A percentile compares a stretch with the other conserved stretches of the same genome.
phyloP scores from a whole-genome alignment of 1,140 invertebrate genomes.

The Asobara japonica region DNA sequence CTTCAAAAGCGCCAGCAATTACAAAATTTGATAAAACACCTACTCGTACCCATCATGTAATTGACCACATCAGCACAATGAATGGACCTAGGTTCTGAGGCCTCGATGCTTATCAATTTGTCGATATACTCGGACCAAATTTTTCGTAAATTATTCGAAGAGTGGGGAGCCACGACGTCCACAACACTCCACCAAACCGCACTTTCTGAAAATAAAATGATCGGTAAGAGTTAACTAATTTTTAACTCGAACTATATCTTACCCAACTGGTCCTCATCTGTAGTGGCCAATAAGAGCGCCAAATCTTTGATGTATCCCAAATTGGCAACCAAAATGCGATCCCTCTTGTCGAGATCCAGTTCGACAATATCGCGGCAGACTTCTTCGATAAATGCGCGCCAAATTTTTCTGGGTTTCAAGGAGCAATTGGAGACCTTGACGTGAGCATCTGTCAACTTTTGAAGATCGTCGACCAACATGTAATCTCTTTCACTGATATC shows the following conservation, averaged over 20 bases:
- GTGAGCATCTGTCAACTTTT: conserved; percentile 70
- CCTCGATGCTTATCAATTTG: conserved; percentile 55
- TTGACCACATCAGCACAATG: conserved; percentile 74
- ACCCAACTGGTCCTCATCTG: conserved; percentile 68
- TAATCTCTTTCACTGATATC: conserved; percentile 68
- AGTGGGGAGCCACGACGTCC: conserved; percentile 73
- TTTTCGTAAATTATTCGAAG: conserved; percentile 67
- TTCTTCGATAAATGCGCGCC: conserved; percentile 72
- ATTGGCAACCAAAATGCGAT: conserved; percentile 72
- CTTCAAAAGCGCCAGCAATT: too few relatives aligned
- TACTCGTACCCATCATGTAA: conserved; percentile 75
- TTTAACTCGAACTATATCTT: background rate
- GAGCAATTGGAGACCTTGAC: conserved; percentile 63
- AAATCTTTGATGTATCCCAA: conserved; percentile 71
- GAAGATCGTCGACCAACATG: conserved; percentile 70
- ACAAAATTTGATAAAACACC: too few relatives aligned
- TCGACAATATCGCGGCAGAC: conserved; percentile 69
- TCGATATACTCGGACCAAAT: conserved; percentile 58
- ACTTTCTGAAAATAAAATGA: conserved; percentile 61
- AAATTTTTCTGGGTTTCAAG: conserved; percentile 67
- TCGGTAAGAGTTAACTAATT: background rate
- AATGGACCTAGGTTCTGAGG: conserved; percentile 67
- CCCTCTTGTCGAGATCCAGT: conserved; percentile 65
- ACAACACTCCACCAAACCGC: conserved; percentile 76
- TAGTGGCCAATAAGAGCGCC: conserved; percentile 67